Evolutionary conservation across 2,888 invertebrate species (phyloP), one percentile per base, ranked within the genome.

Genomic region (Cacoxenus indagator): DNA sequence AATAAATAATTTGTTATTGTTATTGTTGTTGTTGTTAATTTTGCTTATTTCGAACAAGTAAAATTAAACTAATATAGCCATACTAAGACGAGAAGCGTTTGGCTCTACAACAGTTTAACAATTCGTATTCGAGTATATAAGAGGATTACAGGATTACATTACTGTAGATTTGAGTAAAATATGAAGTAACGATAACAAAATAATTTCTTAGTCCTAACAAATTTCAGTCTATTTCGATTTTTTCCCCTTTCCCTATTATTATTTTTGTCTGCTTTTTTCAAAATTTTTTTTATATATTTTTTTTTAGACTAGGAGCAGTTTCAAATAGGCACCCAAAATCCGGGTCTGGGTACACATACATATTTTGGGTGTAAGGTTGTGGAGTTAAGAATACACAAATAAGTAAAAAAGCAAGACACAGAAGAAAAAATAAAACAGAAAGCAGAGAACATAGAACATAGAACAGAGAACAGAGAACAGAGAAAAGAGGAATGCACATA

Each of bases 31-130:
- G 22, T 4, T 6, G 9, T 51, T 51, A 17, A 1, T 37, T 37
- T 37, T 11, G 14, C 37, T 37, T 37, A 37, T 8, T 37, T 37
- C 8, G 37, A 37, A 37, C 14, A 37, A 37, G 14, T 51, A 51
- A 22, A n/a, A 51, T 51, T 43, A 8, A 17, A 22, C 51, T 51
- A 51, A 9, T 17, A 51, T 43, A 51, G 51, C 51, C 51, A 51
- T 51, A 51, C 51, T 22, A 22, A 9, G 43, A 37, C 17, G 22
- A 61, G 43, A 61, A 61, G 37, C 61, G 11, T 61, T 61, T 61
- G 61, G 61, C 43, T 37, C 61, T 61, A 61, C 55, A n/a, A 6
- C 22, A 37, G 37, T 14, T 37, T 37, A 14, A 37, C 8, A 8
- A 37, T 37, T 37, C n/a, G n/a, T n/a, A n/a, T n/a, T n/a, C n/a